A percentile compares a stretch with the other conserved stretches of the same genome.
Evolutionary conservation across 2,797 vertebrate species (phyloP).

Genomic region (Sebastes kiyomatsui): DNA sequence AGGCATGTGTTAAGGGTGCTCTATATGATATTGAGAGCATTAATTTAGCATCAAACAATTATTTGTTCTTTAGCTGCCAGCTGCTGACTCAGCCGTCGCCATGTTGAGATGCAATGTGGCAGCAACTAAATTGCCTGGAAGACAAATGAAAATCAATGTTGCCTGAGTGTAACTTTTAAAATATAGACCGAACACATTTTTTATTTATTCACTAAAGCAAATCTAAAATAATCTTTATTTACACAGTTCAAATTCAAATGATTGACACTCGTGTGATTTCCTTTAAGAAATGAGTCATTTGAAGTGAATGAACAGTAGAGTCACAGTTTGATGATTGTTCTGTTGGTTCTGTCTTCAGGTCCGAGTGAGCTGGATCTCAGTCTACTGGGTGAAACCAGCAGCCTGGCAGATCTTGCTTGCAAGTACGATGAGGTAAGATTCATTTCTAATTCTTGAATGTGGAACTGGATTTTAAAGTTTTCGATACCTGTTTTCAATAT

Average conservation of each 20-base stretch:
- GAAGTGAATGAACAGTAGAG: background rate
- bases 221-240: background rate
- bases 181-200: too few relatives aligned
- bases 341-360: conserved; percentile 76
- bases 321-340: background rate
- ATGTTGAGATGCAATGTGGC: too few relatives aligned
- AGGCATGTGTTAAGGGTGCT: background rate
- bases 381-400: conserved; percentile 85
- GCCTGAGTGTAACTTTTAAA: too few relatives aligned
- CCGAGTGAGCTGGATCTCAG: conserved; percentile 89
- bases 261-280: background rate
- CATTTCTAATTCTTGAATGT: background rate
- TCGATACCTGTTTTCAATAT: background rate
- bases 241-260: background rate
- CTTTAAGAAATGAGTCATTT: background rate
- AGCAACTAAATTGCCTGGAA: background rate
- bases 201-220: background rate
- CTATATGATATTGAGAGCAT: background rate
- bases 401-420: conserved; percentile 80
- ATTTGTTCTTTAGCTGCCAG: too few relatives aligned
- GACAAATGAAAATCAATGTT: background rate
- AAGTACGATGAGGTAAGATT: conserved; percentile 90
- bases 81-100: too few relatives aligned
- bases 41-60: background rate
- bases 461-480: background rate